phyloP scores from a whole-genome alignment of 2,888 invertebrate genomes.

The Sarcophaga caerulescens region DNA sequence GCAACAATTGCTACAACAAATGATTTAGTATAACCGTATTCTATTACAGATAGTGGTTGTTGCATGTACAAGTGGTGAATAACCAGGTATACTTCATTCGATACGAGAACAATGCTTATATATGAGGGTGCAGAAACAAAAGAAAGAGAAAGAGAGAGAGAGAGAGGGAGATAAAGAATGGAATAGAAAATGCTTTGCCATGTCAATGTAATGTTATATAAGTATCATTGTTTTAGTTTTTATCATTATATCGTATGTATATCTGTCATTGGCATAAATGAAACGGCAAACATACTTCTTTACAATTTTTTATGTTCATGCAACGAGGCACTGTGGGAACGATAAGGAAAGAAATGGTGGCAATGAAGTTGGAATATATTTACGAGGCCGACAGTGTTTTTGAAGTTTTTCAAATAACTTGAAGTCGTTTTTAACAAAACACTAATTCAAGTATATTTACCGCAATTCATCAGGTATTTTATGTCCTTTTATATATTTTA shows the following conservation, averaged over 20 bases:
- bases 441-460: too few relatives aligned
- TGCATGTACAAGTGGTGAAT: conserved; percentile 12
- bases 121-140: not conserved
- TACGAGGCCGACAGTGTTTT: too few relatives aligned
- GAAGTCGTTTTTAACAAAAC: too few relatives aligned
- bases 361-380: too few relatives aligned
- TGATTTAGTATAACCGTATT: conserved; percentile 35
- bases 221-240: conserved; percentile 43
- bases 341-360: not conserved
- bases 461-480: too few relatives aligned
- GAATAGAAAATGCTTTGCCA: not conserved
- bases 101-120: not conserved
- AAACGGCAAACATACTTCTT: not conserved
- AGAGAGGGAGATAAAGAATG: not conserved
- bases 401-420: too few relatives aligned
- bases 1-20: conserved; percentile 15
- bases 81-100: not conserved
- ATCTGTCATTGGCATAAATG: conserved; percentile 35
- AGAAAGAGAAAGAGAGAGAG: not conserved
- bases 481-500: too few relatives aligned
- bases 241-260: not conserved
- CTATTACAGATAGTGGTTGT: conserved; percentile 4
- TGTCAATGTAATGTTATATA: conserved; percentile 14
- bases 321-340: not conserved
- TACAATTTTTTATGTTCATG: not conserved